Evolutionary conservation across 1,140 invertebrate species (phyloP), one percentile per base, ranked within the genome.

Genomic region (Lepidurus couesii): DNA sequence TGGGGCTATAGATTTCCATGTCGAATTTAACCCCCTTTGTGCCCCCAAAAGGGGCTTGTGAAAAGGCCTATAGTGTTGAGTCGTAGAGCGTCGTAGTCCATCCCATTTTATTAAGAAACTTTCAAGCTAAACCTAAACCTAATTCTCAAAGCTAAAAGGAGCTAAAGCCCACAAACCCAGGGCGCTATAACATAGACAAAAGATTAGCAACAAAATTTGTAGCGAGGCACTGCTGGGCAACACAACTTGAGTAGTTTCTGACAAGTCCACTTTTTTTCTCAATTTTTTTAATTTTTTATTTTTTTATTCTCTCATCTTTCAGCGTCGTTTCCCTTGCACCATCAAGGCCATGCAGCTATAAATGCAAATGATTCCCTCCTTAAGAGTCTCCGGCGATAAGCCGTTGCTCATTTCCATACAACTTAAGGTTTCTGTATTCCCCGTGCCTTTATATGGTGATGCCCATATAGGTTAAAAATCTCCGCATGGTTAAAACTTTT

Each of bases 401-500:
- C 53, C 53, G 4, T 65, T 65, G 16, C 53, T 65, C 53, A 65
- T 65, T 65, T 65, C 53, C 53, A 65, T 65, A 65, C 53, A 65
- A 65, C 53, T 65, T 65, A 65, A 65, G 53, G 53, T 65, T 65
- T 13, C 53, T 65, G 53, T 65, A 65, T 65, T 65, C 13, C 53
- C 21, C 53, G 6, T 65, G 53, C 53, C 53, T 65, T 65, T 65
- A 65, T 65, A 65, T 65, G 53, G 53, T 65, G 53, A 13, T 65
- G 53, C 53, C 53, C 53, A 65, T 65, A 65, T 65, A 65, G 53
- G 53, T 65, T 65, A 65, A 65, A 65, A n/a, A 65, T n/a, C 53
- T 65, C 53, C 53, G 53, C 53, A 65, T 65, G 53, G 53, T n/a
- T 1, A 65, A 65, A 65, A 9, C 10, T 16, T 65, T 65, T 65